Evolutionary conservation across 2,113 vertebrate species (phyloP).

Genomic region (Chiloscyllium plagiosum): DNA sequence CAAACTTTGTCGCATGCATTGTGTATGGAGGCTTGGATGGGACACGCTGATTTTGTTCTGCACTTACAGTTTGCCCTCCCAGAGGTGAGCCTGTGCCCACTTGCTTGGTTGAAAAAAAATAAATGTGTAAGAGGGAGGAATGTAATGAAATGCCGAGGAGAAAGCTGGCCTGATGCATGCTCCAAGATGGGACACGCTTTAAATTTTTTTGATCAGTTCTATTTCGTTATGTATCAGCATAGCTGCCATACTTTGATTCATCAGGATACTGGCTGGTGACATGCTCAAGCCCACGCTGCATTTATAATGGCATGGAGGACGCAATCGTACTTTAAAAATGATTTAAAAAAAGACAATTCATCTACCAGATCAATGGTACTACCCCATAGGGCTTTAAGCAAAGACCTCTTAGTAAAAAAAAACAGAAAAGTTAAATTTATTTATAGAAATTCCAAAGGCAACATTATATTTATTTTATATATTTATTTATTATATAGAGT

Average conservation of each 20-base stretch:
- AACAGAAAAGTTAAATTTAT: conserved; percentile 71
- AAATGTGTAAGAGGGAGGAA: conserved; percentile 38
- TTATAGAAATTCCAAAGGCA: conserved; percentile 84
- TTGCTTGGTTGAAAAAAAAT: conserved; percentile 54
- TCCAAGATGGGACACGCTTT: conserved; percentile 68
- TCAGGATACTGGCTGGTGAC: conserved; percentile 64
- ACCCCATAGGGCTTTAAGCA: conserved; percentile 63
- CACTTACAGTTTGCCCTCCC: conserved; percentile 58
- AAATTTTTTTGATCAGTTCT: conserved; percentile 64
- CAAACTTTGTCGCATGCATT: conserved; percentile 80
- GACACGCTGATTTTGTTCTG: conserved; percentile 69
- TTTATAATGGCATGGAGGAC: conserved; percentile 65
- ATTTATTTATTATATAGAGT: conserved; percentile 87
- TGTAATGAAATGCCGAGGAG: conserved; percentile 46
- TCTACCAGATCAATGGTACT: conserved; percentile 59
- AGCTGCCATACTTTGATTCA: conserved; percentile 63
- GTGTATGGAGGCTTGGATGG: conserved; percentile 70
- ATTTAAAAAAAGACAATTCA: conserved; percentile 56
- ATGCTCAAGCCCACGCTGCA: conserved; percentile 63
- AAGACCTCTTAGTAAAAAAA: conserved; percentile 69
- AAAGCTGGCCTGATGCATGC: conserved; percentile 68
- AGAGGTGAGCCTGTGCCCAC: conserved; percentile 63
- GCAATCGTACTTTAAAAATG: conserved; percentile 55
- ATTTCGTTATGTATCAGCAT: conserved; percentile 64
- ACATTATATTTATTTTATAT: conserved; percentile 88